Evolutionary conservation across 1,140 invertebrate species (phyloP).

Genomic region (Callitettix versicolor): DNA sequence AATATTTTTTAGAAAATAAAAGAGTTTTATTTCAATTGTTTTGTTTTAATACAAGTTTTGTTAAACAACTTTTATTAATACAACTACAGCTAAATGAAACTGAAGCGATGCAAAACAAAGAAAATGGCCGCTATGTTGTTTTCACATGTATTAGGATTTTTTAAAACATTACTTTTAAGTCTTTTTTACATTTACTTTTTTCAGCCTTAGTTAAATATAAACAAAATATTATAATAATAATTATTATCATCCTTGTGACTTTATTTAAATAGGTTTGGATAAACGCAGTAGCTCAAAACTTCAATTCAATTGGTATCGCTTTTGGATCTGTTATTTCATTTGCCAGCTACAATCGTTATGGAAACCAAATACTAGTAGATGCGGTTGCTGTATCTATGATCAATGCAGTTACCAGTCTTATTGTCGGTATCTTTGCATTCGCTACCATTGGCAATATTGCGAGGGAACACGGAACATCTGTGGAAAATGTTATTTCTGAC

Average conservation of each 20-base stretch:
- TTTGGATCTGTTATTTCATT: constrained; percentile 90
- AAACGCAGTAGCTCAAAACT: constrained; percentile 83
- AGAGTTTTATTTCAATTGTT: too few relatives aligned
- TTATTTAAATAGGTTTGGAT: constrained; percentile 67
- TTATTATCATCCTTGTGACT: not conserved
- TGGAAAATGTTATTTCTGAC: constrained; percentile 72
- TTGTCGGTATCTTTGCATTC: constrained; percentile 80
- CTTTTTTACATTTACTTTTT: too few relatives aligned
- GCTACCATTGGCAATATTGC: constrained; percentile 80
- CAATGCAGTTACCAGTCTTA: constrained; percentile 70
- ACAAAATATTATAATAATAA: not conserved
- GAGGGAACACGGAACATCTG: constrained; percentile 59
- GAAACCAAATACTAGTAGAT: constrained; percentile 80
- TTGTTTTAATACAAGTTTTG: too few relatives aligned
- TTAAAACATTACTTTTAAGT: too few relatives aligned
- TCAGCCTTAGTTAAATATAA: not conserved
- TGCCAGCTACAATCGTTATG: constrained; percentile 88
- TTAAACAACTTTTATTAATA: too few relatives aligned
- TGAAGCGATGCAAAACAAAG: too few relatives aligned
- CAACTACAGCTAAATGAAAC: too few relatives aligned
- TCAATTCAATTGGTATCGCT: constrained; percentile 84
- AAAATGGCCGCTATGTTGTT: too few relatives aligned
- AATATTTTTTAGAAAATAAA: too few relatives aligned
- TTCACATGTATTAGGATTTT: too few relatives aligned
- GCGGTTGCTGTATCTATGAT: constrained; percentile 70